Conservation (phyloP, 2,797 vertebrate species). For the Nannoperca australis region DNA sequence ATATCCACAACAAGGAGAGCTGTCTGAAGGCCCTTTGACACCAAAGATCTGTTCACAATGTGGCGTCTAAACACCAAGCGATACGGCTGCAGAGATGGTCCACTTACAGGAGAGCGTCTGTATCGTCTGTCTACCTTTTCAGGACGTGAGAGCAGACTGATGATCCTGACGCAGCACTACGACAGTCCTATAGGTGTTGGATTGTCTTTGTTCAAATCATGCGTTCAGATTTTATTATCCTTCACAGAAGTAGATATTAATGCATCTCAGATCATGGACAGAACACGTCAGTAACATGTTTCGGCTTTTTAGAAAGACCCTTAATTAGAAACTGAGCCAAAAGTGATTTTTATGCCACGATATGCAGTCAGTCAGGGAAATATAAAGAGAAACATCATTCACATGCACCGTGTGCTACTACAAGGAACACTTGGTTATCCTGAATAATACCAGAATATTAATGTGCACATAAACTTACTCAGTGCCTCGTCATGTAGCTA, state of each 20-base stretch:
- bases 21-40: background rate
- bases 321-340: background rate
- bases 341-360: background rate
- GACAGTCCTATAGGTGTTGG: background rate
- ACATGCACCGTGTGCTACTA: constrained; percentile 26
- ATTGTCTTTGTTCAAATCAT: background rate
- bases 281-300: background rate
- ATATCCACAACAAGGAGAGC: background rate
- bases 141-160: background rate
- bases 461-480: constrained; percentile 62
- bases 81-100: no score
- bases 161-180: background rate
- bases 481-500: constrained; percentile 39
- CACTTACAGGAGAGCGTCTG: background rate
- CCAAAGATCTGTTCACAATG: no score
- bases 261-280: background rate
- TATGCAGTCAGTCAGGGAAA: background rate
- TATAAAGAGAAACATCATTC: constrained; percentile 1
- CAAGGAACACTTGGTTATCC: background rate
- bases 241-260: background rate
- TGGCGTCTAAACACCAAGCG: no score
- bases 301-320: background rate
- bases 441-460: constrained; percentile 60
- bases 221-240: background rate
- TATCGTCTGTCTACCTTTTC: no score